Base-by-base conservation (phyloP, 2,113 vertebrate species). In the Dromiciops gliroides region DNA sequence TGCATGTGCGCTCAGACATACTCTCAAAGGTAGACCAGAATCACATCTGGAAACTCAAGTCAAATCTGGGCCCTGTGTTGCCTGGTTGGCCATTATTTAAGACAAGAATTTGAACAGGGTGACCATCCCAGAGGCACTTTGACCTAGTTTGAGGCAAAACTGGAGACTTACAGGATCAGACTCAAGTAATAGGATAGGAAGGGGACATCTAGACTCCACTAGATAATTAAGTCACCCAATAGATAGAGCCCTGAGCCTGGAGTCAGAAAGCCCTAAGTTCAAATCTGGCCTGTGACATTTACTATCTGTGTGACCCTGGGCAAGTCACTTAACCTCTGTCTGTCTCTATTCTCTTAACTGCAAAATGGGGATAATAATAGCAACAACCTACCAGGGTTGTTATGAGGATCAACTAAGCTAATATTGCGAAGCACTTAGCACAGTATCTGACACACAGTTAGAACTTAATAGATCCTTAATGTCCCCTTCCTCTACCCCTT, bases 361-460 rank as follows among this genome's bases (percentile, higher is more conserved):
- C 92, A 91, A 94, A 50, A 96, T 28, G 25, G 93, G 7, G 67
- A 83, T 23, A 92, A 92, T 94, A 91, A 52, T 48, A 92, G 56
- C 23, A 25, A 14, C n/a, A 83, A 19, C 26, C 24, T 95, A 16
- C 26, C 83, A 92, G 56, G 90, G 12, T 53, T 14, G 12, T 47
- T 90, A 2, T 91, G 50, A 95, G 28, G 19, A 92, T 56, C 92
- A 60, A 75, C 47, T 3, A 19, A 91, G 23, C 5, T 3, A 10
- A 22, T 56, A 49, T 49, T 91, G 44, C 48, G 14, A 31, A 37
- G 5, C 28, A 91, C 26, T 75, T 31, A 90, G 51, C n/a, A 37
- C 25, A 7, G 8, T 1, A 1, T 49, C 47, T 88, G 53, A 47
- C 75, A 89, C 48, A 28, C 16, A 51, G 4, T 44, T 48, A 90